Base-by-base conservation (phyloP, 2,113 vertebrate species). In the Gallinago media region DNA sequence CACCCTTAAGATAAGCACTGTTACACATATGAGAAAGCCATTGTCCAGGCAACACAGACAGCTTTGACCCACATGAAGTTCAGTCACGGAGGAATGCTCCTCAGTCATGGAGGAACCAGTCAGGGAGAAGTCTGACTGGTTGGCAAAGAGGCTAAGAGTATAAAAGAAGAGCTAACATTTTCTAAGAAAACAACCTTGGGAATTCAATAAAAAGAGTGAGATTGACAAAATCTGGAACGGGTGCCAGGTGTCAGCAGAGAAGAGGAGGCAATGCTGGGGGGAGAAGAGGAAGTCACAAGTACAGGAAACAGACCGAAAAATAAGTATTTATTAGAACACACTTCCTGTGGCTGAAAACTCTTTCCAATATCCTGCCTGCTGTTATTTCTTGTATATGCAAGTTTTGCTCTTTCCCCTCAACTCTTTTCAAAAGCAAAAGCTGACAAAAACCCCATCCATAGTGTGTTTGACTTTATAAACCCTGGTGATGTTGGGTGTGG, bases 381-480 rank as follows among this genome's bases (percentile, higher is more conserved):
- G 59, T 74, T 67, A 77, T 42, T 80, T 74, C 88, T 94, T 82
- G 42, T 14, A 49, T 10, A 9, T 3, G 12, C 22, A 77, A 67
- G 66, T n/a, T 77, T 56, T 89, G 55, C 15, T 71, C n/a, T 59
- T 84, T 67, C 22, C 32, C 20, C 15, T 83, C 19, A 55, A 29
- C 6, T 71, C 20, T 55, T 66, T 29, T 7, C 19, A 34, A 58
- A 26, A 72, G 4, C 3, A 20, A n/a, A 38, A 55, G 31, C 9
- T 3, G 2, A 31, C 9, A 11, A 46, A 46, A 50, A 27, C 7
- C 0, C 4, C 4, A 3, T 49, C 4, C 10, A 20, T 0, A 0
- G 2, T 21, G 31, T 26, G 13, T 65, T 63, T 82, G 34, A 68
- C 13, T 75, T 75, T 6, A 42, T 26, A 72, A 94, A 62, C 6